Evolutionary conservation across 2,797 vertebrate genomes (phyloP), one percentile per base, ranked within the genome.

Genomic region (Ataeniobius toweri): DNA sequence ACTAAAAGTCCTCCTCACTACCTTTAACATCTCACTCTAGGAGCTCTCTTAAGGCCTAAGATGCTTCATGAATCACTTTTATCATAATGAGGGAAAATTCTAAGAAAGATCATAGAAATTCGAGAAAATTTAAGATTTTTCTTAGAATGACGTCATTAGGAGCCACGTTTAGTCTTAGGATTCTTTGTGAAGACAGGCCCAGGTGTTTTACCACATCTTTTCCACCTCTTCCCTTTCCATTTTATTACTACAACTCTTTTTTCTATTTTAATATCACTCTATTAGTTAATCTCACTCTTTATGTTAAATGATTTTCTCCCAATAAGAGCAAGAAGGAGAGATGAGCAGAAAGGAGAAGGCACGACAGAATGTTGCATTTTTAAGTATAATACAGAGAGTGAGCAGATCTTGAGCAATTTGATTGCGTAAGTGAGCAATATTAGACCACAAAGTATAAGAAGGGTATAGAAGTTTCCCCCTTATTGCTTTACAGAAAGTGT

Each of bases 221-320:
- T 36, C 36, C 36, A 36, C 36, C 36, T 36, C 20, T 36, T 61
- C 5, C 26, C 31, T 75, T 70, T 71, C 68, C 81, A 31, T 75
- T 75, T 80, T 4, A 61, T 58, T 74, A 65, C 74, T 74, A 59
- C 76, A 67, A 68, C 70, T 78, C 61, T 75, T 75, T 50, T 63
- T 65, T 81, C 91, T 75, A 81, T 90, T 88, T 82, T 80, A 85
- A 91, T 86, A 77, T 83, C 79, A 85, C 83, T 90, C 87, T 31
- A 31, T 31, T 31, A 31, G 31, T 31, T 31, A 31, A 31, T 31
- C 31, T 31, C 31, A 31, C 31, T 31, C 86, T 89, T 87, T 80
- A 79, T 86, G 81, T 86, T 82, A 82, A 84, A 91, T 89, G 39
- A 82, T 89, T 87, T 85, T 67, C 72, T 82, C 82, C 82, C 85